Evolutionary conservation across 35 echinoderm and acorn worm genomes (phyloP), one percentile per base, ranked within the genome.

Genomic region (Heliocidaris erythrogramma): DNA sequence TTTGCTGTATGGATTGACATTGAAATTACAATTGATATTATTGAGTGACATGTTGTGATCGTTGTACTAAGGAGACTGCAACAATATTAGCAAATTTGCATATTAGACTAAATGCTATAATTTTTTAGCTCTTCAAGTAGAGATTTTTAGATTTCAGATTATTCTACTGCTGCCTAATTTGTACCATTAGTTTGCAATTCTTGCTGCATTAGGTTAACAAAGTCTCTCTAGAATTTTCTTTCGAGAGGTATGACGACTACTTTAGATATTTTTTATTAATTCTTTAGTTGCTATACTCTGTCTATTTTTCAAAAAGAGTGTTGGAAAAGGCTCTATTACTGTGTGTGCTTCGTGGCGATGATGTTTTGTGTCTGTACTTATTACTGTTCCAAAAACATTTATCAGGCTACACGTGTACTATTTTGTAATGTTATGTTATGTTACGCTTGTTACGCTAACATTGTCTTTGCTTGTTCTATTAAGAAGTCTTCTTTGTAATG

Each of bases 341-440:
- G 65, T n/a, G 65, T 78, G 65, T 78, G 21, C 65, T 78, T n/a
- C 27, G 65, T 78, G 65, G 65, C 21, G 65, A 78, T 78, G 65
- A 78, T 78, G 65, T 78, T 78, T 78, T n/a, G 17, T 78, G 65
- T 78, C 65, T 78, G 65, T 78, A 78, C 27, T 78, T 27, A 21
- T 78, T 24, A n/a, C 52, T 56, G 65, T 78, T 78, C 21, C 5
- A 78, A 56, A 78, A 78, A 78, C 65, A 78, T 78, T 78, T 78
- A 78, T 78, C 65, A 78, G 65, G 65, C 65, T 78, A 78, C 65
- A 78, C 6, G 65, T 78, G 65, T 78, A n/a, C 7, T 18, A 7
- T 29, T 78, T n/a, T n/a, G 65, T 78, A 78, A 21, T 78, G 65
- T 78, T 78, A n/a, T 78, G 65, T 78, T 78, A n/a, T 78, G 65